These are phyloP conservation scores for Mycteria americana DNA, from an alignment of 2,797 vertebrate species.

Conservation along the genomic window DNA sequence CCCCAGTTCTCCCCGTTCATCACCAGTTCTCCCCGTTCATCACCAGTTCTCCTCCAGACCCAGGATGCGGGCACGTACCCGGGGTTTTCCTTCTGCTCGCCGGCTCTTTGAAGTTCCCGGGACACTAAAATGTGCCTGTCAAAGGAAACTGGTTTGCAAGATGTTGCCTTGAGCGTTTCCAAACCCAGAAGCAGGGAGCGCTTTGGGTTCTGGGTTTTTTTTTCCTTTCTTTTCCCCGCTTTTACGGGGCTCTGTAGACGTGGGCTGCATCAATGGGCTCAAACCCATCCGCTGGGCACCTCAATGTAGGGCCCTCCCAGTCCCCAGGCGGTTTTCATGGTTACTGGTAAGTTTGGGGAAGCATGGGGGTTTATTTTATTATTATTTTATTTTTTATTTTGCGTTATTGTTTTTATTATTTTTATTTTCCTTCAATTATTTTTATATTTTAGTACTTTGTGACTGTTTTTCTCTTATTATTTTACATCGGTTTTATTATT, in stretches of 20 bases:
- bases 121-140: background rate
- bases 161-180: background rate
- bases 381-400: too few species aligned
- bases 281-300: background rate
- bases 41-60: background rate
- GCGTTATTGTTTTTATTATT: background rate
- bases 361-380: background rate
- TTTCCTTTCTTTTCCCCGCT: background rate
- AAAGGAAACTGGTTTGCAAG: background rate
- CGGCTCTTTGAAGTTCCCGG: background rate
- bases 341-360: background rate
- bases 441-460: background rate
- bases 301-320: too few species aligned
- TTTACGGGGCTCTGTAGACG: fast-evolving
- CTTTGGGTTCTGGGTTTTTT: background rate
- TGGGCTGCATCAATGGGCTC: background rate
- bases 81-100: fast-evolving
- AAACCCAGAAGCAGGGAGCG: background rate
- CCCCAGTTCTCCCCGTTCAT: too few species aligned
- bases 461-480: background rate
- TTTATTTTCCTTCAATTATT: background rate
- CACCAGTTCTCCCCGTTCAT: background rate
- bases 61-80: fast-evolving
- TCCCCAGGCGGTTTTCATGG: background rate
- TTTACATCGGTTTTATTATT: background rate